Evolutionary conservation across 1,140 invertebrate genomes (phyloP).

Genomic region (Hyphantria cunea): DNA sequence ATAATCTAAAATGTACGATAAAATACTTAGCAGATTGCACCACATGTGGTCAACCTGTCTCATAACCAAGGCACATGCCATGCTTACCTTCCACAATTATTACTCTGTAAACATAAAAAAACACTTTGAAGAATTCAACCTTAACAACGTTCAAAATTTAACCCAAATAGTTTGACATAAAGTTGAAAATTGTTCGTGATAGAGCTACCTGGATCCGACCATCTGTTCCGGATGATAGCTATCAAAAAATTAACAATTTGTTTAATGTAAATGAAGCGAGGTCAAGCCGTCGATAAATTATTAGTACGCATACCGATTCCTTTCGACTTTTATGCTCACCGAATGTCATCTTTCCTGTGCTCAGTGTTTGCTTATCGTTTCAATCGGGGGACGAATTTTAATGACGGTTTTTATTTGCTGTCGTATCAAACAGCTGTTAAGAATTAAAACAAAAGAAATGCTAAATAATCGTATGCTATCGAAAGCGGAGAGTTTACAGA

Average conservation of each 20-base stretch:
- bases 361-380: constrained; percentile 67
- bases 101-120: constrained; percentile 59
- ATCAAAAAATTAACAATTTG: constrained; percentile 82
- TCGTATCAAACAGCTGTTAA: constrained; percentile 54
- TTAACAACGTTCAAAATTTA: constrained; percentile 19
- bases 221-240: constrained; percentile 80
- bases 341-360: constrained; percentile 75
- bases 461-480: background rate
- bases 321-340: constrained; percentile 65
- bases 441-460: constrained; percentile 6
- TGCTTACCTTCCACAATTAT: constrained; percentile 67
- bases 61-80: constrained; percentile 78
- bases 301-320: constrained; percentile 66
- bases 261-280: constrained; percentile 80
- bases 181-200: constrained; percentile 27
- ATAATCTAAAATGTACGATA: constrained; percentile 68
- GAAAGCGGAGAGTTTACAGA: too few species aligned
- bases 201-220: constrained; percentile 44
- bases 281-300: constrained; percentile 76
- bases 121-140: constrained; percentile 47
- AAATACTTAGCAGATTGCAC: constrained; percentile 70
- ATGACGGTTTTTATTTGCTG: constrained; percentile 59
- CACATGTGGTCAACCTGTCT: constrained; percentile 80
- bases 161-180: constrained; percentile 17
- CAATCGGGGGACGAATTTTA: constrained; percentile 64